Evolutionary conservation across 2,888 invertebrate species (phyloP).

Genomic region (Ectobius pallidus): DNA sequence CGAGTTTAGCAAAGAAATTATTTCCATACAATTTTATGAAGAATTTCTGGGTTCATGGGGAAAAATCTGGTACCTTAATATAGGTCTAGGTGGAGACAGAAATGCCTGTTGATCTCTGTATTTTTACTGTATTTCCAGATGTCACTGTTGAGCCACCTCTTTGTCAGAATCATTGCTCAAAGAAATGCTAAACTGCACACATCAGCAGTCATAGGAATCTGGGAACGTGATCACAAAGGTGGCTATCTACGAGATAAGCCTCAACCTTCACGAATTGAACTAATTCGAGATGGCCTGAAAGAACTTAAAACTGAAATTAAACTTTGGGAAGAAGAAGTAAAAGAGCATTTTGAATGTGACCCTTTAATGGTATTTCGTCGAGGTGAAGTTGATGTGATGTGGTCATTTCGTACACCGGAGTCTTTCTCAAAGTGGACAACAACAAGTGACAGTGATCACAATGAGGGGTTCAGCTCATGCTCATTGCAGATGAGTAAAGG

Average conservation of each 20-base stretch:
- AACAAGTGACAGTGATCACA: constrained; percentile 80
- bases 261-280: constrained; percentile 58
- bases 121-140: no score
- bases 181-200: no score
- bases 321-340: constrained; percentile 70
- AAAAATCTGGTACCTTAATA: no score
- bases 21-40: no score
- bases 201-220: constrained; percentile 53
- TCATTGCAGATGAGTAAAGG: constrained; percentile 68
- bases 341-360: constrained; percentile 67
- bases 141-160: no score
- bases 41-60: no score
- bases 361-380: constrained; percentile 61
- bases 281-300: constrained; percentile 67
- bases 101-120: no score
- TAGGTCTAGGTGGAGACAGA: no score
- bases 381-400: constrained; percentile 75
- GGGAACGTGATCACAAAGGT: constrained; percentile 65
- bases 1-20: no score
- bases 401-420: constrained; percentile 69
- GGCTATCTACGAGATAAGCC: constrained; percentile 59
- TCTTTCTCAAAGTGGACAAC: constrained; percentile 73
- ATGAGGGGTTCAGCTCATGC: constrained; percentile 75
- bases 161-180: no score
- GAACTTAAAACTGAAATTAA: constrained; percentile 70